Evolutionary conservation across 2,888 invertebrate species (phyloP).

Genomic region (Oasisia sp.): DNA sequence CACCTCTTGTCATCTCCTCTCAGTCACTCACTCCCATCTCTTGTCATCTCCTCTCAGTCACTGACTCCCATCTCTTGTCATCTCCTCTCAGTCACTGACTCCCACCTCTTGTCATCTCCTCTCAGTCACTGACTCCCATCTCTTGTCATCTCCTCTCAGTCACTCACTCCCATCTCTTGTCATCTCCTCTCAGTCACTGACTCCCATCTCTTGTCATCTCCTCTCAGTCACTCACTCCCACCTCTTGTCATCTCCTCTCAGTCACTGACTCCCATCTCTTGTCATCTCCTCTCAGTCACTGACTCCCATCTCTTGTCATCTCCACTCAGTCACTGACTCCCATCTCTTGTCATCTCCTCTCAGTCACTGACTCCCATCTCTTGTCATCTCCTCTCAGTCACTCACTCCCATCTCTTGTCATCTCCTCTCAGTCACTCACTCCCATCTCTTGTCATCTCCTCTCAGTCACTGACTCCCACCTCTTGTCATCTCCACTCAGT

Average conservation of each 20-base stretch:
- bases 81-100: constrained; percentile 7
- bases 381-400: constrained; percentile 13
- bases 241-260: background rate
- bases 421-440: constrained; percentile 13
- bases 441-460: background rate
- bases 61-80: background rate
- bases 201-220: background rate
- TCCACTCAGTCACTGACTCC: background rate
- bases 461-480: background rate
- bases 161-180: background rate
- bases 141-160: constrained; percentile 3
- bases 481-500: constrained; percentile 3
- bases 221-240: background rate
- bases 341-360: background rate
- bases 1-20: background rate
- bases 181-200: constrained; percentile 8
- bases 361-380: background rate
- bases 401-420: background rate
- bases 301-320: background rate
- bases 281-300: constrained; percentile 17
- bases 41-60: constrained; percentile 13
- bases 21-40: background rate
- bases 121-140: background rate
- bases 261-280: background rate
- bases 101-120: background rate